Evolutionary conservation across 2,797 vertebrate genomes (phyloP).

Genomic region (Phylloscopus collybita): DNA sequence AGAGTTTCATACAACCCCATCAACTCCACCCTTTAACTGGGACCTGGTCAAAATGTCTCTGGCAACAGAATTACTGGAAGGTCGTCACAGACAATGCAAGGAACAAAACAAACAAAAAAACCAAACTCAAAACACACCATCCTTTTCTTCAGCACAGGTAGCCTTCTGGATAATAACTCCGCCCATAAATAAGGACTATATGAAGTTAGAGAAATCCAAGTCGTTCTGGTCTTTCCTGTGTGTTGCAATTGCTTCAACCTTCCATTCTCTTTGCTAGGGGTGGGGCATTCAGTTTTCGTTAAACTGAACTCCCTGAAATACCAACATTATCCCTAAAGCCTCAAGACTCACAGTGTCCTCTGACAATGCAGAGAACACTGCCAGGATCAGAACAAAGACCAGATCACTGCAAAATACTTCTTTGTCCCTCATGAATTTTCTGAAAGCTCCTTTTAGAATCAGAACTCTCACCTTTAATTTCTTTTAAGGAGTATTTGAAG

Average conservation of each 20-base stretch:
- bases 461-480: not conserved
- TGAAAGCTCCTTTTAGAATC: not conserved
- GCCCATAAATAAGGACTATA: not conserved
- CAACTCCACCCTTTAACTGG: rapidly evolving
- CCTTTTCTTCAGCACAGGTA: not conserved
- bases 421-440: not conserved
- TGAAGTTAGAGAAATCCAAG: not conserved
- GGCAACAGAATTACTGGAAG: not conserved
- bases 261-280: not conserved
- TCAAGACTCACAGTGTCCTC: not conserved
- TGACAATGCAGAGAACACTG: not conserved
- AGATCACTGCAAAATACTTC: not conserved
- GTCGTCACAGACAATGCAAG: not conserved
- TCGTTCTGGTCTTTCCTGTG: not conserved
- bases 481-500: not conserved
- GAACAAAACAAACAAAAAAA: not conserved
- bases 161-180: not conserved
- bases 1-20: not conserved
- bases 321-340: not conserved
- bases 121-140: not conserved
- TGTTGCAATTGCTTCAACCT: not conserved
- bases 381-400: not conserved
- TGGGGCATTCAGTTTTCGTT: not conserved
- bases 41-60: not conserved
- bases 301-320: not conserved